phyloP scores from a whole-genome alignment of 2,888 invertebrate genomes.

The Sarcophaga subvicina region DNA sequence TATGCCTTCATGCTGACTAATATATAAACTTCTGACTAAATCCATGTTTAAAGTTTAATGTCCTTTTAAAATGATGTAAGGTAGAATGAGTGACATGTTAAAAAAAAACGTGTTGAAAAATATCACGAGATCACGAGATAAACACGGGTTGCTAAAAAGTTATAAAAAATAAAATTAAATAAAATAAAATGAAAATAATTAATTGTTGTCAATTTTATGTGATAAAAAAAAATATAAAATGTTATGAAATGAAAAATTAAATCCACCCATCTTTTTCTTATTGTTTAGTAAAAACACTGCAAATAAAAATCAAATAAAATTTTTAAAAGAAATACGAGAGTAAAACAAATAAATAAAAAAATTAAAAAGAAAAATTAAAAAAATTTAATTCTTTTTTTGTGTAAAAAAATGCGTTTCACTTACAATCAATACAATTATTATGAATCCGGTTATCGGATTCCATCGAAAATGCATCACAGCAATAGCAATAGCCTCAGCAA shows the following conservation, averaged over 20 bases:
- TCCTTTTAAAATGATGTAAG: too few relatives aligned
- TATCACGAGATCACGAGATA: conserved; percentile 28
- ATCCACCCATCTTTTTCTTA: too few relatives aligned
- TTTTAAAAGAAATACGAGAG: neutral
- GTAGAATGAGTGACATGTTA: too few relatives aligned
- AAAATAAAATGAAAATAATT: too few relatives aligned
- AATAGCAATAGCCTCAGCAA: conserved; percentile 70
- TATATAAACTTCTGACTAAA: too few relatives aligned
- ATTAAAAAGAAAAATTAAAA: conserved; percentile 21
- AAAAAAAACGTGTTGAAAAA: neutral
- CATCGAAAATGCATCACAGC: conserved; percentile 79
- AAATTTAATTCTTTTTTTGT: neutral
- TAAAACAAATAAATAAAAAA: conserved; percentile 39
- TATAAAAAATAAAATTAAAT: conserved; percentile 37
- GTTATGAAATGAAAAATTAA: too few relatives aligned
- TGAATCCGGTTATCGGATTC: conserved; percentile 80
- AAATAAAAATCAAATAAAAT: neutral
- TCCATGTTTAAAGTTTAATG: too few relatives aligned
- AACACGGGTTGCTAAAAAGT: conserved; percentile 24
- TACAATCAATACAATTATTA: conserved; percentile 81
- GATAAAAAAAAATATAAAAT: conserved; percentile 70
- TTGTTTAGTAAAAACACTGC: too few relatives aligned
- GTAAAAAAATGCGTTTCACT: conserved; percentile 80
- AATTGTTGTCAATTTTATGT: neutral
- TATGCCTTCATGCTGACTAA: too few relatives aligned